Percentiles rank a stretch among this genome's conserved stretches.
Conservation (phyloP, 2,888 invertebrate species). For the Incurvaria masculella region DNA sequence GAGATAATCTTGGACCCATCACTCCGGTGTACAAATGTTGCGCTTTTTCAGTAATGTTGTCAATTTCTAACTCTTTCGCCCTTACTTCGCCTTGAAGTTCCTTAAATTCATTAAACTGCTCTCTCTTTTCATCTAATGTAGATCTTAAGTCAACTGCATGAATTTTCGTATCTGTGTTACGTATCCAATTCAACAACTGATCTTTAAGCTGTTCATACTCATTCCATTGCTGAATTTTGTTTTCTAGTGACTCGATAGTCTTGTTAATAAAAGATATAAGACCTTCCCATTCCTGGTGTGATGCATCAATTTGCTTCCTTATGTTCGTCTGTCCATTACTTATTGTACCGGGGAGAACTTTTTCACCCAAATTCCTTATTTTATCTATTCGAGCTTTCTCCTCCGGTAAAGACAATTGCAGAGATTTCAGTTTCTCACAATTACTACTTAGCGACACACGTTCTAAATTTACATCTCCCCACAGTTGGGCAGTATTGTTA, state of each 20-base stretch:
- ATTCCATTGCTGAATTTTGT: conserved; percentile 85
- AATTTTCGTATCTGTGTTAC: conserved; percentile 81
- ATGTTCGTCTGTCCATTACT: conserved; percentile 81
- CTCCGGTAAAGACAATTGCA: conserved; percentile 76
- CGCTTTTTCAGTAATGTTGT: conserved; percentile 87
- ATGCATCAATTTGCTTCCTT: conserved; percentile 81
- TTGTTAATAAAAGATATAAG: conserved; percentile 71
- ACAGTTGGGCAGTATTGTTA: conserved; percentile 73
- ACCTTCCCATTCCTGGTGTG: conserved; percentile 89
- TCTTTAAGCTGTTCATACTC: conserved; percentile 88
- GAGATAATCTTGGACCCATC: conserved; percentile 70
- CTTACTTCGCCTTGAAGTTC: conserved; percentile 82
- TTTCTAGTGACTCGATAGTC: conserved; percentile 76
- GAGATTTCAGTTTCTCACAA: conserved; percentile 77
- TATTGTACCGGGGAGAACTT: conserved; percentile 83
- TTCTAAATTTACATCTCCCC: conserved; percentile 82
- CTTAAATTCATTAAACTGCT: conserved; percentile 77
- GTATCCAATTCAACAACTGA: conserved; percentile 81
- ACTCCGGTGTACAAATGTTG: conserved; percentile 78
- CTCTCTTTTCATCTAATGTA: conserved; percentile 77
- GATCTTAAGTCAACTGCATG: conserved; percentile 86
- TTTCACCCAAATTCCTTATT: conserved; percentile 80
- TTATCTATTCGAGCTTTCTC: conserved; percentile 81
- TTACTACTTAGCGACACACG: conserved; percentile 83
- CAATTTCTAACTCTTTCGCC: conserved; percentile 89